These are phyloP conservation scores for Corythornis cristatus DNA, from an alignment of 2,113 vertebrate species.

Conservation along the genomic window DNA sequence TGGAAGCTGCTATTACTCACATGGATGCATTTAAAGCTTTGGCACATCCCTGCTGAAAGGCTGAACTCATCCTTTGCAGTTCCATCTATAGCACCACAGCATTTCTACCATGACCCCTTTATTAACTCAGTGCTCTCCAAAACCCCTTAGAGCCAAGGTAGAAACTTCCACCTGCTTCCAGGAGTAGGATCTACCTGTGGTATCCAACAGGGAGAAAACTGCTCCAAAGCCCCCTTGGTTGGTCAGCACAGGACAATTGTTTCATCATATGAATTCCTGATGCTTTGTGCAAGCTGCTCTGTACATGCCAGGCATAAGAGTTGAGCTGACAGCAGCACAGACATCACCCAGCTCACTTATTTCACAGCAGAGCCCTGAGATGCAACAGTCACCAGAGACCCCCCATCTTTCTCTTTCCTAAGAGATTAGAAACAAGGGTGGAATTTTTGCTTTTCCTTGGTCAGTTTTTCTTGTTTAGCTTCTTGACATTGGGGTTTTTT, in stretches of 20 bases:
- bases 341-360: not conserved
- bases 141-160: not conserved
- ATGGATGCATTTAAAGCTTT: slow-evolving; percentile 8
- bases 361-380: not conserved
- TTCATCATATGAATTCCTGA: not conserved
- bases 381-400: not conserved
- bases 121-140: not conserved
- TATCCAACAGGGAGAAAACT: not conserved
- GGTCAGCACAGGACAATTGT: not conserved
- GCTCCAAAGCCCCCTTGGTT: not conserved
- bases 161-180: not conserved
- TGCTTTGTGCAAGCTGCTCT: not conserved
- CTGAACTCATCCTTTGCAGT: not conserved
- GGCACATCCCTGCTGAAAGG: not conserved
- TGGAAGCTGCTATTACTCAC: slow-evolving; percentile 35
- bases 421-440: not conserved
- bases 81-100: not conserved
- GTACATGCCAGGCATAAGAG: rapidly evolving
- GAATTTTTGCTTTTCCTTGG: not conserved
- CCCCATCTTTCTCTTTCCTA: not conserved
- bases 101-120: not conserved
- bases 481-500: too few relatives aligned
- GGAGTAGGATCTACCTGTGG: rapidly evolving
- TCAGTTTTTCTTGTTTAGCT: too few relatives aligned
- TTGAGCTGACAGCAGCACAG: not conserved